Evolutionary conservation across 2,888 invertebrate species (phyloP).

Genomic region (Syritta pipiens): DNA sequence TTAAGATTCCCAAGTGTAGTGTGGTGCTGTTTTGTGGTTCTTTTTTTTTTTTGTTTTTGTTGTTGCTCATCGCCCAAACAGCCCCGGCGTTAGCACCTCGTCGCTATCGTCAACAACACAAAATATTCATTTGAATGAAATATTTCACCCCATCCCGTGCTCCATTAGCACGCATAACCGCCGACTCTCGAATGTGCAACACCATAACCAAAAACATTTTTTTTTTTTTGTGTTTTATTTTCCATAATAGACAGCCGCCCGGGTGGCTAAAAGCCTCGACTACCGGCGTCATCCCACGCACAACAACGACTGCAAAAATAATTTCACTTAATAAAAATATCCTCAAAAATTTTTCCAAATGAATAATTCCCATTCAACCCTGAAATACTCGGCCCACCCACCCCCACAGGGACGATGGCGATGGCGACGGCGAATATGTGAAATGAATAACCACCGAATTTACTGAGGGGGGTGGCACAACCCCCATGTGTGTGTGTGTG

Average conservation of each 20-base stretch:
- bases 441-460: slow-evolving; percentile 65
- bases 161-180: too few relatives aligned
- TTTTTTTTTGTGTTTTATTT: slow-evolving; percentile 39
- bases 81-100: too few relatives aligned
- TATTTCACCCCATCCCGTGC: too few relatives aligned
- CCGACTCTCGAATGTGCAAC: too few relatives aligned
- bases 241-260: slow-evolving; percentile 57
- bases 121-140: too few relatives aligned
- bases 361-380: slow-evolving; percentile 68
- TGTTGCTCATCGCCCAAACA: too few relatives aligned
- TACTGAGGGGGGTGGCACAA: slow-evolving; percentile 21
- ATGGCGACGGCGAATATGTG: slow-evolving; percentile 29
- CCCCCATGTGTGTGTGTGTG: neutral
- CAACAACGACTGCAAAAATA: slow-evolving; percentile 66
- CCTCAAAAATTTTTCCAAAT: slow-evolving; percentile 68
- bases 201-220: too few relatives aligned
- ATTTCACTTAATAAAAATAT: slow-evolving; percentile 69
- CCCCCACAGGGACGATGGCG: neutral
- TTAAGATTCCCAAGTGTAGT: slow-evolving; percentile 65
- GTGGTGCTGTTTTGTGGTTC: neutral
- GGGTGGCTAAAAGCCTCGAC: neutral
- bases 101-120: too few relatives aligned
- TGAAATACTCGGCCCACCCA: slow-evolving; percentile 51
- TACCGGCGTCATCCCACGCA: slow-evolving; percentile 31
- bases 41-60: slow-evolving; percentile 14